Conservation (phyloP, 92 coral and sea anemone genomes). For the Epizoanthus scotinus region DNA sequence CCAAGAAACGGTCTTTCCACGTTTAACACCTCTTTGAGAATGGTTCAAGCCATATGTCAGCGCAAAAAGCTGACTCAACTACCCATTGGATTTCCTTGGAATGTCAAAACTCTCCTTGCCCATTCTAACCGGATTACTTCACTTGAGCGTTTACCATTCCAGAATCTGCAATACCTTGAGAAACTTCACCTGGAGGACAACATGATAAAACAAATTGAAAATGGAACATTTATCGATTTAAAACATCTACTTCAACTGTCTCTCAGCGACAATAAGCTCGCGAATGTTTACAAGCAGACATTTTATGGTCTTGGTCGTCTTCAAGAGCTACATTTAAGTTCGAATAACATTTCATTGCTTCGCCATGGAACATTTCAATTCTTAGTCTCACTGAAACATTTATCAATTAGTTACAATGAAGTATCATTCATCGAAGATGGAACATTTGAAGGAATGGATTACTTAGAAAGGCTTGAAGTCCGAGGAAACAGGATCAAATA, state of each 20-base stretch:
- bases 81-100: constrained; percentile 13
- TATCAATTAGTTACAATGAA: constrained; percentile 53
- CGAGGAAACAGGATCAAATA: neutral
- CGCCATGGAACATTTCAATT: constrained; percentile 53
- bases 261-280: constrained; percentile 5
- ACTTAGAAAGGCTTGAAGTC: neutral
- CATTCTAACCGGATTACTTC: neutral
- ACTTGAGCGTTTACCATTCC: constrained; percentile 26
- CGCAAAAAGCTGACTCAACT: neutral
- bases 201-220: constrained; percentile 47
- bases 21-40: neutral
- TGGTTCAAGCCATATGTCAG: constrained; percentile 23
- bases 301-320: constrained; percentile 43
- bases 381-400: constrained; percentile 35
- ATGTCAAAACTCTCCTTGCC: constrained; percentile 2
- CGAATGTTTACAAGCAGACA: neutral
- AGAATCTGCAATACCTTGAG: constrained; percentile 30
- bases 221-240: constrained; percentile 50
- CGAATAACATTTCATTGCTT: constrained; percentile 50
- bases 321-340: constrained; percentile 27
- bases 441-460: constrained; percentile 43
- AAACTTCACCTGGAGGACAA: constrained; percentile 50
- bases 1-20: constrained; percentile 1
- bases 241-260: neutral
- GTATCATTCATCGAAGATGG: constrained; percentile 56